Base-by-base conservation (phyloP, 2,113 vertebrate species). In the Callocephalon fimbriatum region DNA sequence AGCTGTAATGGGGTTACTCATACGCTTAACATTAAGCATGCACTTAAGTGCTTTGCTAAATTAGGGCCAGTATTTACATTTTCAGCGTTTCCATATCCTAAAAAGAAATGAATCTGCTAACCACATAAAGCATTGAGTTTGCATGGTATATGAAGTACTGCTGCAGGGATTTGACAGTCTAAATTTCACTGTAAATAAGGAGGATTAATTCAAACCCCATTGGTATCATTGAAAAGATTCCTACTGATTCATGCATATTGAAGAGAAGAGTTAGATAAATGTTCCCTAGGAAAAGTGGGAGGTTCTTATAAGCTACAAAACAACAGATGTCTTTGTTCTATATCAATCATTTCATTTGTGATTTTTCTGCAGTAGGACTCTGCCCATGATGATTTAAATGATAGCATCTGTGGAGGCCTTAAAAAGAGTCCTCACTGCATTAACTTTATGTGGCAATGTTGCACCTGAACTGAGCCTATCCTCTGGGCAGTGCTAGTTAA, bases 111-210 rank as follows among this genome's bases (percentile, higher is more conserved):
- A 42, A 53, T 45, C 44, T 88, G 85, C 51, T 66, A 81, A 70
- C 61, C 22, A 48, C 35, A 9, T 59, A 63, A 68, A 15, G 32
- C 68, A 53, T 7, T 32, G 54, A 48, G 37, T 89, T 83, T 84
- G 88, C 35, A 31, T 58, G 51, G 51, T 72, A 15, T 48, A 42
- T 40, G 77, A 95, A 93, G 84, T 58, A 59, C 26, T 53, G 27
- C 71, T 61, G 50, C 19, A 48, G 40, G 40, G 84, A 80, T 78
- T 91, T 94, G 67, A 68, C 72, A 61, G 59, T 22, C 25, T 80
- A 29, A 77, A 91, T 86, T 86, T 93, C 56, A 51, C 23, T 83
- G 76, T 72, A 91, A 83, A 76, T 91, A 89, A 91, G 58, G 84
- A 84, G 59, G 45, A 86, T 53, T 93, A 84, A 89, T 71, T 77